These are phyloP conservation scores for Magallana ariakensis DNA, from an alignment of 1,140 invertebrate species.

Conservation along the genomic window DNA sequence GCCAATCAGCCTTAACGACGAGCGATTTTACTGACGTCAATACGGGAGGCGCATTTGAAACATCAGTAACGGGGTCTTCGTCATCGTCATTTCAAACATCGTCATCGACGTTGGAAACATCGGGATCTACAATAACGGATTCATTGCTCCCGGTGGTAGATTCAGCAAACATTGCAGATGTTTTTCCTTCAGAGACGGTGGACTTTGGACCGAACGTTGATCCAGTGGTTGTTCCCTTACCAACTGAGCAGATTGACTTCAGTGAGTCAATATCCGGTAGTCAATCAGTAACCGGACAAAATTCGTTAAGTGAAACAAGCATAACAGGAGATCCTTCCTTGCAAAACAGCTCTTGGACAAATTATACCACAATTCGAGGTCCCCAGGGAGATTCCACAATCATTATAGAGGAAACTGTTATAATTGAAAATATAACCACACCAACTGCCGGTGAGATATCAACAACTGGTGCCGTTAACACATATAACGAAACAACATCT, in stretches of 20 bases:
- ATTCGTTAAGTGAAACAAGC: too few relatives aligned
- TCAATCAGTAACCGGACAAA: background rate
- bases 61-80: background rate
- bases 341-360: constrained; percentile 11
- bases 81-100: background rate
- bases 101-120: background rate
- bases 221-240: background rate
- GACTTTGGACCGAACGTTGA: background rate
- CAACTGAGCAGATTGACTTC: background rate
- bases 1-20: background rate
- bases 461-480: background rate
- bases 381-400: background rate
- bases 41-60: background rate
- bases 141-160: background rate
- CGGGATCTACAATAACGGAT: background rate
- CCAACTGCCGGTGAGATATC: background rate
- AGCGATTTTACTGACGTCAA: background rate
- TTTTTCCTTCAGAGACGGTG: background rate
- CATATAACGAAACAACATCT: background rate
- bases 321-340: background rate
- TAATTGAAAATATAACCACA: background rate
- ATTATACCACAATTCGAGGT: background rate
- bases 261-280: background rate
- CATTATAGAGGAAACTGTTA: constrained; percentile 4
- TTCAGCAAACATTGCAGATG: background rate